Conservation (phyloP, 2,797 vertebrate genomes). For the Aselliscus stoliczkanus region DNA sequence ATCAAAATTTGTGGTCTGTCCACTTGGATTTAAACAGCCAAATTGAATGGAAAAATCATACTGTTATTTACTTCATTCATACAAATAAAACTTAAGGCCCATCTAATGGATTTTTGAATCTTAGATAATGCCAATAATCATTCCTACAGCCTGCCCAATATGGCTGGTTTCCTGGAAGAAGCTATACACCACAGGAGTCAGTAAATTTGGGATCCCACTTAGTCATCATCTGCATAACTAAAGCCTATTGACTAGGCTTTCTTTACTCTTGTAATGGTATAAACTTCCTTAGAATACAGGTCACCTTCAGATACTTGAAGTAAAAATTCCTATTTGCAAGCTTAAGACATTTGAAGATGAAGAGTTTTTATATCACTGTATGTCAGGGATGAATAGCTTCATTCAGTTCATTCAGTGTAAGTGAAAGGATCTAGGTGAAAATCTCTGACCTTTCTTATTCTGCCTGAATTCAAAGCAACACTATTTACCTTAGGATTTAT, state of each 20-base stretch:
- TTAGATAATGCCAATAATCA: neutral
- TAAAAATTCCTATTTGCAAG: neutral
- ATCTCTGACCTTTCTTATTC: neutral
- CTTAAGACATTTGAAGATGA: neutral
- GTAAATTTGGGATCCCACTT: neutral
- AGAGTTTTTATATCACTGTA: neutral
- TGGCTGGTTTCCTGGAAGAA: neutral
- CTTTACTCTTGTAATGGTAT: neutral
- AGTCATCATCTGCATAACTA: neutral
- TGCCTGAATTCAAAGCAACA: neutral
- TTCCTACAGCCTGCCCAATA: neutral
- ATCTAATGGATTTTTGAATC: neutral
- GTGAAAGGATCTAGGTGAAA: neutral
- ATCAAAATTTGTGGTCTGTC: neutral
- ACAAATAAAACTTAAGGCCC: neutral
- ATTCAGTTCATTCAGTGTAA: neutral
- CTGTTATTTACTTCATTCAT: too few relatives aligned
- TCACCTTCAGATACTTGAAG: neutral
- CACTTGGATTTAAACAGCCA: neutral
- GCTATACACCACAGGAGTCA: accelerated
- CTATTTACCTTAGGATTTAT: neutral
- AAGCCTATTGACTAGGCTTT: neutral
- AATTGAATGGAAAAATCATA: neutral
- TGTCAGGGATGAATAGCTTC: neutral
- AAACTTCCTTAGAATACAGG: neutral